These are phyloP conservation scores for Eospalax fontanierii DNA, from an alignment of 2,797 vertebrate genomes.

Conservation along the genomic window DNA sequence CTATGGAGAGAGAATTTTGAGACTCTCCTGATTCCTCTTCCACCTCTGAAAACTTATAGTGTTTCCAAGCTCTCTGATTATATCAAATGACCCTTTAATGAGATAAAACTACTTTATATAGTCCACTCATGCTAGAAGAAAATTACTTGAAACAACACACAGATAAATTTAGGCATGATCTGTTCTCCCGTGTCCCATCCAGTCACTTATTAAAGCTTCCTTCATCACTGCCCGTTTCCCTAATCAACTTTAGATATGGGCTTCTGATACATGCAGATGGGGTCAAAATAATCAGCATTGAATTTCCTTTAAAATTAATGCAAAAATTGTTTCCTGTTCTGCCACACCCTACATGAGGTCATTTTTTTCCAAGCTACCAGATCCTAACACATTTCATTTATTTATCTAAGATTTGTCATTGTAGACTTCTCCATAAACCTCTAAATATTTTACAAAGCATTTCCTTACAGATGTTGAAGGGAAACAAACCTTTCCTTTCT, in stretches of 20 bases:
- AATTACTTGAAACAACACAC: conserved; percentile 14
- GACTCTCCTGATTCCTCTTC: not conserved
- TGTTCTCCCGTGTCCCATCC: not conserved
- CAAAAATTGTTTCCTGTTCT: conserved; percentile 61
- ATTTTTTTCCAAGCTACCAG: conserved; percentile 70
- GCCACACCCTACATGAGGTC: conserved; percentile 68
- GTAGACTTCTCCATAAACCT: conserved; percentile 53
- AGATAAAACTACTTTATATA: conserved; percentile 1
- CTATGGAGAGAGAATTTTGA: not conserved
- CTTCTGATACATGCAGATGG: conserved; percentile 6
- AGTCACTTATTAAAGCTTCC: conserved; percentile 51
- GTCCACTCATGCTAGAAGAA: not conserved
- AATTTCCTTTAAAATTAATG: conserved; percentile 71
- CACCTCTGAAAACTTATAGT: conserved; percentile 20
- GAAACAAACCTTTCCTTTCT: conserved; percentile 75
- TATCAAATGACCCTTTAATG: not conserved
- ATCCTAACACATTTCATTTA: conserved; percentile 57
- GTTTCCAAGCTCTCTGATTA: not conserved
- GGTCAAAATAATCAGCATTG: conserved; percentile 61
- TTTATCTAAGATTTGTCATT: conserved; percentile 73
- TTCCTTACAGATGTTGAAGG: conserved; percentile 78
- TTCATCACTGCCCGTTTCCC: conserved; percentile 66
- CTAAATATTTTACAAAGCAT: conserved; percentile 76
- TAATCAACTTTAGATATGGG: conserved; percentile 29
- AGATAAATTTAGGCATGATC: conserved; percentile 36